phyloP scores from a whole-genome alignment of 35 echinoderm and acorn worm genomes.

The Diadema setosum region DNA sequence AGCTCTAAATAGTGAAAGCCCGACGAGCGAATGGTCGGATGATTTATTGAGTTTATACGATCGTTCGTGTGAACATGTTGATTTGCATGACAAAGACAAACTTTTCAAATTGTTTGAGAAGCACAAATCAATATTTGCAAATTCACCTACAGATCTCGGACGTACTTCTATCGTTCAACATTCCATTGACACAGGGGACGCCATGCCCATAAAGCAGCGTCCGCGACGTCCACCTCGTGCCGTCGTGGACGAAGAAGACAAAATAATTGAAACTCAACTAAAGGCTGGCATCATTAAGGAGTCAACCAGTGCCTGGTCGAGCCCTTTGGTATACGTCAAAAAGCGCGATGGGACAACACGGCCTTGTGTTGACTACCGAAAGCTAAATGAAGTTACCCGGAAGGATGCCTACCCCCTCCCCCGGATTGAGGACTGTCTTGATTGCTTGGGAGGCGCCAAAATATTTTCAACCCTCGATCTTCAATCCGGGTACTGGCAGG shows the following conservation, averaged over 20 bases:
- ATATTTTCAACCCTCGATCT: slow-evolving; percentile 50
- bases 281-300: slow-evolving; percentile 39
- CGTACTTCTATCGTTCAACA: slow-evolving; percentile 45
- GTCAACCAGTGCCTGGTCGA: slow-evolving; percentile 7
- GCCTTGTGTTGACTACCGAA: slow-evolving; percentile 18
- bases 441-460: slow-evolving; percentile 23
- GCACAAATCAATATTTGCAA: slow-evolving; percentile 1
- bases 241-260: slow-evolving; percentile 32
- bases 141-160: slow-evolving; percentile 43
- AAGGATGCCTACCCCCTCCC: slow-evolving; percentile 21
- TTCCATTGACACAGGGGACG: too few relatives aligned
- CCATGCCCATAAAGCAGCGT: slow-evolving; percentile 40
- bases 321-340: slow-evolving; percentile 10
- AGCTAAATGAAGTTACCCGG: slow-evolving; percentile 2
- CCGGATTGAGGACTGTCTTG: slow-evolving; percentile 29
- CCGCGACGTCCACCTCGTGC: slow-evolving; percentile 45
- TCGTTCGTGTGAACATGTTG: too few relatives aligned
- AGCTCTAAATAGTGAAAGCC: too few relatives aligned
- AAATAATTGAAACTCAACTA: too few relatives aligned
- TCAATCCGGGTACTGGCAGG: slow-evolving; percentile 62
- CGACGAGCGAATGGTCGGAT: too few relatives aligned
- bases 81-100: too few relatives aligned
- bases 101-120: not conserved
- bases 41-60: too few relatives aligned
- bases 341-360: slow-evolving; percentile 19